Conservation (phyloP, 2,888 invertebrate genomes). For the Hipparchia semele region DNA sequence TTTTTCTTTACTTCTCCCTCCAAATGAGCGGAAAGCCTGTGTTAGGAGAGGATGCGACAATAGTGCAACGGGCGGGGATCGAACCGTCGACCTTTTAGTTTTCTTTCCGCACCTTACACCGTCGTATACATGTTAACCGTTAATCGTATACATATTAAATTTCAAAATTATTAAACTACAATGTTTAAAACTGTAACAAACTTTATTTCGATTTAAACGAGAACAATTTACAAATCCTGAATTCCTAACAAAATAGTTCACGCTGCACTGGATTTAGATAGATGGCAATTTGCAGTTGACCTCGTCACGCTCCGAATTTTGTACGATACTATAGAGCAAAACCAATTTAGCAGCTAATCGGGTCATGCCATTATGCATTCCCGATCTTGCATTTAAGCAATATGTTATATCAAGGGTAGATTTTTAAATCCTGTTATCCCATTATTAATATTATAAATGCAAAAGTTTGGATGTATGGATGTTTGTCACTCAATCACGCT, state of each 20-base stretch:
- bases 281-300: slow-evolving; percentile 28
- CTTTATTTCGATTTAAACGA: too few relatives aligned
- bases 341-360: slow-evolving; percentile 31
- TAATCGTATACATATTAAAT: not conserved
- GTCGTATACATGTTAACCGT: too few relatives aligned
- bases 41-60: too few relatives aligned
- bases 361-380: slow-evolving; percentile 31
- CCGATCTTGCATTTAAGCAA: not conserved
- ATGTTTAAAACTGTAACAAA: not conserved
- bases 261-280: slow-evolving; percentile 21
- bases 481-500: too few relatives aligned
- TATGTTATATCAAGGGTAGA: too few relatives aligned
- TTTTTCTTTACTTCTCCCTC: too few relatives aligned
- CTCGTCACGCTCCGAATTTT: slow-evolving; percentile 32
- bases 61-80: too few relatives aligned
- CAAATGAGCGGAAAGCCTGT: too few relatives aligned
- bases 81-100: too few relatives aligned
- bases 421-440: too few relatives aligned
- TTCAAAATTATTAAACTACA: not conserved
- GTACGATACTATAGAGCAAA: slow-evolving; percentile 22
- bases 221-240: slow-evolving; percentile 22
- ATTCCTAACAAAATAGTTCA: slow-evolving; percentile 28
- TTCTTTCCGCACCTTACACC: too few relatives aligned
- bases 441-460: not conserved
- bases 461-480: too few relatives aligned